phyloP scores from a whole-genome alignment of 2,888 invertebrate species.

The Papilio elwesi region DNA sequence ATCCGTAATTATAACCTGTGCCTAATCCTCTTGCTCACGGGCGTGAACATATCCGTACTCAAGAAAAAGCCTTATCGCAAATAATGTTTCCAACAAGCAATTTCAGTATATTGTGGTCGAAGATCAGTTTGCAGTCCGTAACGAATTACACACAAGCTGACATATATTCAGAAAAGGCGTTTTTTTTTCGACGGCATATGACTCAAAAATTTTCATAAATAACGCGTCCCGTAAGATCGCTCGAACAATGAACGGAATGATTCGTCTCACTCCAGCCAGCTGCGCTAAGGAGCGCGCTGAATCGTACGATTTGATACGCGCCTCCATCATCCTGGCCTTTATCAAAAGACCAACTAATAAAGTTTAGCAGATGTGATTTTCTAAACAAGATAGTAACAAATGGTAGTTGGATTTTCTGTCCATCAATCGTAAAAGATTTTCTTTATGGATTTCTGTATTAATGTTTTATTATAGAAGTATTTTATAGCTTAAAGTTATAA shows the following conservation, averaged over 20 bases:
- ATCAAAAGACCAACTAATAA: conserved; percentile 80
- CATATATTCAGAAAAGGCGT: conserved; percentile 62
- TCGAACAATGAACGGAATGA: conserved; percentile 79
- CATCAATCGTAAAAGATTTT: conserved; percentile 61
- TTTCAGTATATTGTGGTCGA: conserved; percentile 39
- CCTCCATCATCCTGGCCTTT: conserved; percentile 79
- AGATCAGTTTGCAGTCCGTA: conserved; percentile 62
- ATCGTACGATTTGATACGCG: conserved; percentile 81
- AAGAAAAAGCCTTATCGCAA: not conserved
- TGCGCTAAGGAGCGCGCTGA: conserved; percentile 79
- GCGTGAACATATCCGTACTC: not conserved
- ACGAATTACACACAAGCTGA: conserved; percentile 80
- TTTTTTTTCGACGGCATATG: conserved; percentile 64
- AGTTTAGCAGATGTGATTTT: conserved; percentile 82
- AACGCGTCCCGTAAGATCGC: conserved; percentile 67
- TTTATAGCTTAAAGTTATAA: conserved; percentile 1
- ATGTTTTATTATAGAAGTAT: conserved; percentile 40
- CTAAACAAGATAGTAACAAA: conserved; percentile 82
- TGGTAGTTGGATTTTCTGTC: conserved; percentile 62
- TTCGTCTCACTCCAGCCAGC: conserved; percentile 80
- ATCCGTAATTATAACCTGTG: not conserved
- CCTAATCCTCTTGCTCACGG: not conserved
- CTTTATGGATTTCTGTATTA: conserved; percentile 2
- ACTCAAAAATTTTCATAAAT: conserved; percentile 78
- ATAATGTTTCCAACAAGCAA: not conserved